These are phyloP conservation scores for Elegia similella DNA, from an alignment of 2,888 invertebrate species.

Conservation along the genomic window DNA sequence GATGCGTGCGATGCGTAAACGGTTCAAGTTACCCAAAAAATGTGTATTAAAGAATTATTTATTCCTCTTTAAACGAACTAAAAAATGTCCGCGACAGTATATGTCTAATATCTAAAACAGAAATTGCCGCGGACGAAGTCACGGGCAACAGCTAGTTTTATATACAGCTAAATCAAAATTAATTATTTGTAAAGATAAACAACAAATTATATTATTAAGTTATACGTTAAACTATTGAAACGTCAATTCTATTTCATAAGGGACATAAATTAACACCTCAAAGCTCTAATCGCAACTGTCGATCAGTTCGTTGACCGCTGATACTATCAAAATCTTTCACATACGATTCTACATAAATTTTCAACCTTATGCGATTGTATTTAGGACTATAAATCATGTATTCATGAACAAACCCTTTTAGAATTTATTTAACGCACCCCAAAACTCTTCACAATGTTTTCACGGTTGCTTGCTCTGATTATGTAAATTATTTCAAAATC, in stretches of 20 bases:
- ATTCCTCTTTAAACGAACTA: no score
- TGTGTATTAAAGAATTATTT: no score
- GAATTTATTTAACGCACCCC: slow-evolving; percentile 38
- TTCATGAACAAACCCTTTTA: slow-evolving; percentile 18
- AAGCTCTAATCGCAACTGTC: slow-evolving; percentile 35
- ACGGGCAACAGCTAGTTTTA: no score
- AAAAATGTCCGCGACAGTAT: no score
- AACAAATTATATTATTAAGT: background rate
- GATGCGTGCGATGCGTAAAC: no score
- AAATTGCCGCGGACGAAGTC: no score
- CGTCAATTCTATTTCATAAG: slow-evolving; percentile 8
- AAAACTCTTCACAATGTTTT: slow-evolving; percentile 45
- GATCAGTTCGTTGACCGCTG: slow-evolving; percentile 45
- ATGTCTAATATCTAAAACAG: no score
- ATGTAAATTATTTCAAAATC: slow-evolving; percentile 61
- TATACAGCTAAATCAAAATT: no score
- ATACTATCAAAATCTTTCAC: slow-evolving; percentile 13
- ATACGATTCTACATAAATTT: slow-evolving; percentile 6
- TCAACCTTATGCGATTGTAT: slow-evolving; percentile 5
- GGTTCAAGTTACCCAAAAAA: no score
- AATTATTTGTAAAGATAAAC: background rate
- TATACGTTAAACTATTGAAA: slow-evolving; percentile 1
- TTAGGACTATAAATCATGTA: background rate
- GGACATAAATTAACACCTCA: slow-evolving; percentile 43
- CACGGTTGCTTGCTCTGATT: slow-evolving; percentile 61